A percentile compares a stretch with the other conserved stretches of the same genome.
These are phyloP conservation scores for Muraenolepis orangiensis DNA, from an alignment of 2,797 vertebrate species.

Conservation along the genomic window DNA sequence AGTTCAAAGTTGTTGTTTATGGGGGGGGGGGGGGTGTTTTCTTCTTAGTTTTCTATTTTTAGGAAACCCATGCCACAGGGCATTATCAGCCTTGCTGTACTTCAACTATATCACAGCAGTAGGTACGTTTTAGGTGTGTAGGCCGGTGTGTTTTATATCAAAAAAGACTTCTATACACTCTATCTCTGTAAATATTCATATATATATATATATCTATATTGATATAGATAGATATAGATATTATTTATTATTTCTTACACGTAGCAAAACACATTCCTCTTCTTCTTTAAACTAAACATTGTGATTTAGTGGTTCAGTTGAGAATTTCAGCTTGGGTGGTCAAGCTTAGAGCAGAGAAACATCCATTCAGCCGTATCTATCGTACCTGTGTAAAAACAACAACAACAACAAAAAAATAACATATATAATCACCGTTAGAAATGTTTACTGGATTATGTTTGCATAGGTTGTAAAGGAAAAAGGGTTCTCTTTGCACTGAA, in stretches of 20 bases:
- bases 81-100: slow-evolving; percentile 43
- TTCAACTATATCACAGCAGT: slow-evolving; percentile 31
- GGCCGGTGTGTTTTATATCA: slow-evolving; percentile 32
- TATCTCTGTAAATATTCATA: slow-evolving; percentile 59
- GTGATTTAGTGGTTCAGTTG: slow-evolving; percentile 4
- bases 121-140: slow-evolving; percentile 19
- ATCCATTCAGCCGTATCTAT: not conserved
- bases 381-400: too few relatives aligned
- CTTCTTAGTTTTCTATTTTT: not conserved
- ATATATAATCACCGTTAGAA: slow-evolving; percentile 2
- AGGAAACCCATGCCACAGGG: slow-evolving; percentile 31
- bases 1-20: not conserved
- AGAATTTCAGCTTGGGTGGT: not conserved
- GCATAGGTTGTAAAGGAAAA: not conserved
- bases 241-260: slow-evolving; percentile 75
- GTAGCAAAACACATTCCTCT: slow-evolving; percentile 62
- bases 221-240: slow-evolving; percentile 32
- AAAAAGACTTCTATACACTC: slow-evolving; percentile 46
- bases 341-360: not conserved
- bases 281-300: slow-evolving; percentile 24
- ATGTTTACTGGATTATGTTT: not conserved
- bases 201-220: not conserved
- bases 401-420: slow-evolving; percentile 8
- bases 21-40: too few relatives aligned
- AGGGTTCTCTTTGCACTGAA: slow-evolving; percentile 45